Evolutionary conservation across 2,797 vertebrate species (phyloP), one percentile per base, ranked within the genome.

Genomic region (Cheirogaleus major): DNA sequence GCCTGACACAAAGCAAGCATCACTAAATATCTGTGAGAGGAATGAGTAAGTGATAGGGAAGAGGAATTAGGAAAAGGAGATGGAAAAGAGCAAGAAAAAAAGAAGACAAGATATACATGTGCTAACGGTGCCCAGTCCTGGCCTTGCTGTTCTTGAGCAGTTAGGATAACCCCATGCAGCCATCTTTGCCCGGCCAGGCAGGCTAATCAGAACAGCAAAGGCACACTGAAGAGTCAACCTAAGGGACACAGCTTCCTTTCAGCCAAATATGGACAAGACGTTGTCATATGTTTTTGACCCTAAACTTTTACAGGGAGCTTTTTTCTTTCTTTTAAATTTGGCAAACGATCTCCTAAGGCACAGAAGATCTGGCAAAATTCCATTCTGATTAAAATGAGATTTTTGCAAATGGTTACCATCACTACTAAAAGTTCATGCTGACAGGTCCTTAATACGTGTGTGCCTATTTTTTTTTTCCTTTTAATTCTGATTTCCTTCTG

Each of bases 401-500:
- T 27, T 18, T 30, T 2, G n/a, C 14, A 90, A 63, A 73, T 7
- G 11, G 15, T 18, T 61, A 23, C 30, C 41, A 72, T n/a, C n/a
- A 12, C 20, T 41, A n/a, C 9, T 9, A 45, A 76, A 70, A 32
- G n/a, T 73, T 80, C 43, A 22, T 3, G 52, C 10, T 22, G 61
- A 27, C 4, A 4, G 59, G 35, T 17, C 48, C 7, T 73, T 69
- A 38, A 23, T 32, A 67, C 48, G 14, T 1, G 1, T 2, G 7
- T 6, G 7, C 15, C 25, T 35, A 11, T 2, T 72, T 23, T 25
- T 22, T 13, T 13, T 38, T 18, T 73, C 41, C 52, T 73, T 83
- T 89, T 32, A 11, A 59, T 79, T 94, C 84, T 72, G 18, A 91
- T 43, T 92, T 81, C 65, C 43, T 59, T 0, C 17, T 38, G 8